Evolutionary conservation across 2,888 invertebrate species (phyloP), one percentile per base, ranked within the genome.

Genomic region (Thereva nobilitata): DNA sequence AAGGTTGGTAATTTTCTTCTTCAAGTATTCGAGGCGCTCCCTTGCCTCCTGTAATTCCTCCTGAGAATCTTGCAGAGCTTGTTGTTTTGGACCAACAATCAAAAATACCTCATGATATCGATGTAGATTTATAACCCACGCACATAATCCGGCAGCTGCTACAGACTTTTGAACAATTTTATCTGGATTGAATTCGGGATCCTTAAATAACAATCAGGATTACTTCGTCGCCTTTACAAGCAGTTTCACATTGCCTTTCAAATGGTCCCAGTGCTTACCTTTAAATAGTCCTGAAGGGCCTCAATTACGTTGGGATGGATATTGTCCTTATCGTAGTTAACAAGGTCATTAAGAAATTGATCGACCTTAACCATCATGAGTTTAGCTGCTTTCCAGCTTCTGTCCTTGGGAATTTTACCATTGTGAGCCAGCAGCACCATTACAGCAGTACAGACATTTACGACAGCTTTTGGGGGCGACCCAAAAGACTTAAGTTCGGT

Each of bases 401-500:
- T 86, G 77, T 97, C 97, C 82, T 93, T 90, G 0, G 97, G 93
- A 67, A 97, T 85, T 81, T 92, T 93, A 2, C 93, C 93, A 76
- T 88, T 90, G 67, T 87, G 86, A 0, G 92, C 86, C 74, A 96
- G 87, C 12, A 97, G 83, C 4, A 95, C 92, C 77, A 95, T 86
- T 2, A 96, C 95, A 5, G 95, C 95, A 1, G 92, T 90, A 5
- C 89, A 88, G 0, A 97, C 95, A 74, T 89, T 92, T 2, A 92
- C 88, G 0, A 96, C 96, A 54, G 93, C 93, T 57, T 89, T 89
- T 1, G 95, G 94, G n/a, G 97, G 97, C 6, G 93, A 89, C 0
- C 95, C 94, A 78, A 97, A 97, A 0, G 96, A 94, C 78, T 97
- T 96, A 75, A 97, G 80, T 80, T 97, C 97, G 0, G 97, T 96